Percentiles rank a stretch among this genome's conserved stretches.
phyloP scores from a whole-genome alignment of 64 coral and sea anemone species.

The Acropora tenuis region DNA sequence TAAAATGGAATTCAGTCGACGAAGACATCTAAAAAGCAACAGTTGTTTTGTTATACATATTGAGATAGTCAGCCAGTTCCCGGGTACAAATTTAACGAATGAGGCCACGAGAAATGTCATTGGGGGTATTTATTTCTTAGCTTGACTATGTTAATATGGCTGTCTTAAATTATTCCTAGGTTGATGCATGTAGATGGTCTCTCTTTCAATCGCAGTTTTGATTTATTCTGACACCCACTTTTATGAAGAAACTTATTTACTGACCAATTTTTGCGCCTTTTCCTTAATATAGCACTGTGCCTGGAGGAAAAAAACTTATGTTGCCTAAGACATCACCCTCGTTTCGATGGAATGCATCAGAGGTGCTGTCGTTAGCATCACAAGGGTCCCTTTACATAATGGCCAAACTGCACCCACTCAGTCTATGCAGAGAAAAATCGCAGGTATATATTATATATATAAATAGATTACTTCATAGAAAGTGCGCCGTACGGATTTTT shows the following conservation, averaged over 20 bases:
- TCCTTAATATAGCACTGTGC: slow-evolving; percentile 5
- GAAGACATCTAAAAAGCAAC: neutral
- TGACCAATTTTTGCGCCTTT: slow-evolving; percentile 14
- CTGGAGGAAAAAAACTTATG: neutral
- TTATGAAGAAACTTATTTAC: neutral
- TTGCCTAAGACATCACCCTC: neutral
- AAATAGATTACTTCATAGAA: neutral
- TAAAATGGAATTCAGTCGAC: too few species aligned
- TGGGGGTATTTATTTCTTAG: neutral
- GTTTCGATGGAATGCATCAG: neutral
- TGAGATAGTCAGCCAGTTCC: neutral
- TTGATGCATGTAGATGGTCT: neutral
- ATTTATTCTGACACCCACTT: too few species aligned
- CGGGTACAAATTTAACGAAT: neutral
- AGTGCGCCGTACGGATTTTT: too few species aligned
- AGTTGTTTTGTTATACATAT: neutral
- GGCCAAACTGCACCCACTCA: neutral
- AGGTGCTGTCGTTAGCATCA: neutral
- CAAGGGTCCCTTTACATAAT: neutral
- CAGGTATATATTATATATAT: neutral
- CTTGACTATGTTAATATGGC: neutral
- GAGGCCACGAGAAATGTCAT: neutral
- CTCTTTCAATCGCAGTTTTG: too few species aligned
- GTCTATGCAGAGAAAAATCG: neutral
- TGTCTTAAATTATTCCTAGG: neutral